These are phyloP conservation scores for Gallinago stenura DNA, from an alignment of 2,797 vertebrate genomes.

Conservation along the genomic window DNA sequence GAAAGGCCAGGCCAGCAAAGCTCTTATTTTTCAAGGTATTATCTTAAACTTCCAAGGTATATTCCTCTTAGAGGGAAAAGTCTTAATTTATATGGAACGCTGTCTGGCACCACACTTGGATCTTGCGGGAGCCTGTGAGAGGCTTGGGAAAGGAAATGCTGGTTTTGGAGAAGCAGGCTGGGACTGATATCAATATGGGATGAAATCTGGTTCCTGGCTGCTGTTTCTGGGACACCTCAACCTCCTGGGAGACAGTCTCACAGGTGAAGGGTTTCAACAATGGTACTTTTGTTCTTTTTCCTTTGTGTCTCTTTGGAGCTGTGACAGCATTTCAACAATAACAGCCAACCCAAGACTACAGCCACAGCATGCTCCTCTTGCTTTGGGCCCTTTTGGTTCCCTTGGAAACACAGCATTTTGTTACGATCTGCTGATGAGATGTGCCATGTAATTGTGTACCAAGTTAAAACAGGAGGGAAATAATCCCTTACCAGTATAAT, in stretches of 20 bases:
- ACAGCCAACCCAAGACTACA: neutral
- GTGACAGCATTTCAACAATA: neutral
- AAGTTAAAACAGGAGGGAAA: neutral
- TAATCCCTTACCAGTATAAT: neutral
- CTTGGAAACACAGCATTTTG: conserved; percentile 30
- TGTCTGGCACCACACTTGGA: neutral
- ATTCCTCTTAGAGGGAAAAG: neutral
- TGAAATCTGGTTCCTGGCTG: neutral
- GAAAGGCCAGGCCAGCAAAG: neutral
- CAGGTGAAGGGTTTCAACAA: neutral
- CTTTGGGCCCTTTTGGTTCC: conserved; percentile 7
- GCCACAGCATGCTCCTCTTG: neutral
- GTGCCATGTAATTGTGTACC: neutral
- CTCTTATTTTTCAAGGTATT: neutral
- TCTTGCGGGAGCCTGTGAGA: fast-evolving
- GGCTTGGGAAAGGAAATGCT: neutral
- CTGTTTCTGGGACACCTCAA: neutral
- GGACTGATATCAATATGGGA: fast-evolving
- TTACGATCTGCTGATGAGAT: neutral
- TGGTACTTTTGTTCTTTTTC: too few relatives aligned
- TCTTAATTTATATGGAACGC: fast-evolving
- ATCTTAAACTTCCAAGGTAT: neutral
- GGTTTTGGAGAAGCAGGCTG: fast-evolving
- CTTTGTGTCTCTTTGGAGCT: neutral
- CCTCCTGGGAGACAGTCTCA: neutral